Evolutionary conservation across 2,113 vertebrate genomes (phyloP).

Genomic region (Hassar affinis): DNA sequence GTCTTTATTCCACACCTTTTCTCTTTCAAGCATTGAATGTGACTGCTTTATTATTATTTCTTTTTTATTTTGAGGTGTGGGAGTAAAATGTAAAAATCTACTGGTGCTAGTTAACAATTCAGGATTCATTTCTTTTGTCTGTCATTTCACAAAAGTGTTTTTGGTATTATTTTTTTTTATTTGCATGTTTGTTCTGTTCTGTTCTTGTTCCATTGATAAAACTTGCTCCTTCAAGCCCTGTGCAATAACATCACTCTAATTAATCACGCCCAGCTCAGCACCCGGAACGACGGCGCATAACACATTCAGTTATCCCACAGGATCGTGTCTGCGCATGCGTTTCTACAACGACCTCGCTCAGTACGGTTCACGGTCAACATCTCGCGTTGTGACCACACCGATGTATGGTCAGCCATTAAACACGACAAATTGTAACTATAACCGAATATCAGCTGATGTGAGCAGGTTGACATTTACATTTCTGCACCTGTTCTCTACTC

Average conservation of each 20-base stretch:
- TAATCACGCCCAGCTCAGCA: background rate
- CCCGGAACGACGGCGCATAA: background rate
- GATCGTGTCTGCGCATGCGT: background rate
- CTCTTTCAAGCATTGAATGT: slow-evolving; percentile 25
- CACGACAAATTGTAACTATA: background rate
- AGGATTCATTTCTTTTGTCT: slow-evolving; percentile 55
- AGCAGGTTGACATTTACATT: background rate
- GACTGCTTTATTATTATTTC: slow-evolving; percentile 31
- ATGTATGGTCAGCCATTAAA: background rate
- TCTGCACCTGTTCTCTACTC: background rate
- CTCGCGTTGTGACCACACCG: background rate
- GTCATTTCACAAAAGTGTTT: slow-evolving; percentile 20
- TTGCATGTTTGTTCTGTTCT: background rate
- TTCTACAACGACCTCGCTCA: background rate
- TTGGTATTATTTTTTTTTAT: slow-evolving; percentile 41
- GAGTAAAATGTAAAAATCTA: slow-evolving; percentile 67
- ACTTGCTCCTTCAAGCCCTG: slow-evolving; percentile 48
- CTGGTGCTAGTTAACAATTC: slow-evolving; percentile 85
- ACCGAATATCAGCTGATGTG: background rate
- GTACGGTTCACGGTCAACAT: background rate
- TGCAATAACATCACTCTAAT: slow-evolving; percentile 40
- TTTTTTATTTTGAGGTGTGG: slow-evolving; percentile 25
- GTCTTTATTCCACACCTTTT: slow-evolving; percentile 26
- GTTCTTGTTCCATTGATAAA: background rate
- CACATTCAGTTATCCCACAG: background rate